phyloP scores from a whole-genome alignment of 2,797 vertebrate species.

The Xerus rutilus region DNA sequence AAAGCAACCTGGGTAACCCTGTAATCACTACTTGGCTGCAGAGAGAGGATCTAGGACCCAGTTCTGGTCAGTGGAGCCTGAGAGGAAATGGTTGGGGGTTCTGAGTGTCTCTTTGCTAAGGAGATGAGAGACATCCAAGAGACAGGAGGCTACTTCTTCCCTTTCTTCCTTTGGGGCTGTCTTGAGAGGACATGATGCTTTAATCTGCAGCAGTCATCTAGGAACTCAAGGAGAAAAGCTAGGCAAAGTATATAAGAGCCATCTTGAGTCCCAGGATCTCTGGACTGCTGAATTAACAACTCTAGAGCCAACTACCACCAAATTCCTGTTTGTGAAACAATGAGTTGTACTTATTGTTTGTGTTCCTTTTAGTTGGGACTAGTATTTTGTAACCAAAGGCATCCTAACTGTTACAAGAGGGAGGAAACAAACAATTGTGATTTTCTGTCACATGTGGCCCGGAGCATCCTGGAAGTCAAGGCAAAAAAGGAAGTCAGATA shows the following conservation, averaged over 20 bases:
- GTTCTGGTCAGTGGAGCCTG: neutral
- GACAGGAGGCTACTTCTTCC: neutral
- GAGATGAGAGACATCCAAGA: neutral
- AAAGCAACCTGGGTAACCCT: neutral
- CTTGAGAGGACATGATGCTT: neutral
- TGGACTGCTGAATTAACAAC: neutral
- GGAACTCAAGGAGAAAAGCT: neutral
- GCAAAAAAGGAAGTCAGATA: neutral
- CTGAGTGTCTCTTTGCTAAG: neutral
- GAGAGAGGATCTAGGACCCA: neutral
- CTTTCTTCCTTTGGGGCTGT: neutral
- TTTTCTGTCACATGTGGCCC: neutral
- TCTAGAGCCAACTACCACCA: neutral
- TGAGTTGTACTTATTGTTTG: neutral
- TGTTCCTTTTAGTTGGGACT: neutral
- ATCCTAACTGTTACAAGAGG: neutral
- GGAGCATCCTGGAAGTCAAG: slow-evolving; percentile 11
- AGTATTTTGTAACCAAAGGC: neutral
- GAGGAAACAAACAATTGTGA: neutral
- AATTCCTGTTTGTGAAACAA: neutral
- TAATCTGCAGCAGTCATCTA: neutral
- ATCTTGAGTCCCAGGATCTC: neutral
- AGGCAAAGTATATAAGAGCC: neutral
- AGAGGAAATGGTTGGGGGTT: neutral
- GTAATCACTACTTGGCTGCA: no score